Conservation (phyloP, 2,888 invertebrate species). For the Xylota segnis region DNA sequence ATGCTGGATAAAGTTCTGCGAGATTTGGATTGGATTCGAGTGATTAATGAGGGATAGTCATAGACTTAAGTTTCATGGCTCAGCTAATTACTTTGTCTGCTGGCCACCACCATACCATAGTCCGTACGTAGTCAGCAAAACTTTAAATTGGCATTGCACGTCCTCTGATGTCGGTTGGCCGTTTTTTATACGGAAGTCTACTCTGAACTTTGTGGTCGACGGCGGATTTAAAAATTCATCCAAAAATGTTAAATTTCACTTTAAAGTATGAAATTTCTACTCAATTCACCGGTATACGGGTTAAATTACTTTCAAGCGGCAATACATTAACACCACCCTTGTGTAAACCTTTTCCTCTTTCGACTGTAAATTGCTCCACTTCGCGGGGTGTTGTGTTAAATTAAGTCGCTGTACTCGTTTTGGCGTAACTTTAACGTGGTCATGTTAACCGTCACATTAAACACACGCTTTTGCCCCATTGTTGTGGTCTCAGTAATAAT, state of each 20-base stretch:
- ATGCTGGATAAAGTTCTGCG: conserved; percentile 61
- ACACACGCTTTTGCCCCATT: conserved; percentile 43
- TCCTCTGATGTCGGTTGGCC: no score
- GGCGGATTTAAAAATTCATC: no score
- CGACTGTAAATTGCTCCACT: conserved; percentile 20
- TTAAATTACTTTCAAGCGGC: background rate
- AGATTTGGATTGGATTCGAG: conserved; percentile 55
- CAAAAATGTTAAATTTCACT: background rate
- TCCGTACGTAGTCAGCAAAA: conserved; percentile 60
- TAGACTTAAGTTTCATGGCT: conserved; percentile 41
- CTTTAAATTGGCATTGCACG: conserved; percentile 60
- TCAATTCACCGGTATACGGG: background rate
- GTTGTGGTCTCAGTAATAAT: conserved; percentile 46
- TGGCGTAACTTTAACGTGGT: conserved; percentile 39
- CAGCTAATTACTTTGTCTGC: conserved; percentile 72
- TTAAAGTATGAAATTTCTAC: background rate
- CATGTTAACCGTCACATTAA: conserved; percentile 62
- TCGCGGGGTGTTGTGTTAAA: conserved; percentile 12
- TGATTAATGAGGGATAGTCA: conserved; percentile 63
- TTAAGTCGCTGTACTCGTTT: conserved; percentile 35
- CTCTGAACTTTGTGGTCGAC: background rate
- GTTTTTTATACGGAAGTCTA: no score
- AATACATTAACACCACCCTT: background rate
- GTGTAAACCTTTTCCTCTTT: background rate
- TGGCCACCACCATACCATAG: no score